Base-by-base conservation (phyloP, 2,113 vertebrate species). In the Argyrosomus japonicus region DNA sequence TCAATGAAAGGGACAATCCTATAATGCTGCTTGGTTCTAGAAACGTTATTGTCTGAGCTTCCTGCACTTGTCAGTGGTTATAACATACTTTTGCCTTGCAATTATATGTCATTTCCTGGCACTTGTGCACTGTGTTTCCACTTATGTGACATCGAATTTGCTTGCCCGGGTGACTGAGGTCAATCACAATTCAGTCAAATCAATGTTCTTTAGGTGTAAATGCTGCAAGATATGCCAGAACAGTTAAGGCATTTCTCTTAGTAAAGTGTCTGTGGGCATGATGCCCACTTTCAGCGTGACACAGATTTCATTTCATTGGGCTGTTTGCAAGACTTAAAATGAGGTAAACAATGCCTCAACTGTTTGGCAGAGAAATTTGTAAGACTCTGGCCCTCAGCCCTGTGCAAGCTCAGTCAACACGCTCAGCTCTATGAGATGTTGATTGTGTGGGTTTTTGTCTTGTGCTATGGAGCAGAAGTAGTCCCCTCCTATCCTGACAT, bases 391-490 rank as follows among this genome's bases (percentile, higher is more conserved):
- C 60, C 69, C 65, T 79, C 45, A 29, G 81, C 75, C 83, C 79
- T 82, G 50, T 74, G 75, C 48, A 70, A 79, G 75, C 64, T 43
- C 54, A 73, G 73, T 83, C 82, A 80, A 85, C 81, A 86, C 47
- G 83, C 71, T 88, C 85, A 82, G 83, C 62, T 58, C 74, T 81
- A 50, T 79, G 27, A 82, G 74, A 83, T 81, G 77, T 79, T 82
- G 68, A 81, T 83, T 77, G 71, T 83, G 73, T 84, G 85, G 75
- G 36, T 63, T 78, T 91, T 84, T 77, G 79, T 88, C 89, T 86
- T 85, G 88, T 86, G 88, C 84, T 73, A 40, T 82, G 85, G 83
- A 94, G 87, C 89, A 88, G 82, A 93, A 93, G 87, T 70, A 53
- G 77, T 86, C 63, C 73, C 79, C 68, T 88, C 68, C 83, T 67